These are phyloP conservation scores for Colletes latitarsis DNA, from an alignment of 1,140 invertebrate genomes.

Conservation along the genomic window DNA sequence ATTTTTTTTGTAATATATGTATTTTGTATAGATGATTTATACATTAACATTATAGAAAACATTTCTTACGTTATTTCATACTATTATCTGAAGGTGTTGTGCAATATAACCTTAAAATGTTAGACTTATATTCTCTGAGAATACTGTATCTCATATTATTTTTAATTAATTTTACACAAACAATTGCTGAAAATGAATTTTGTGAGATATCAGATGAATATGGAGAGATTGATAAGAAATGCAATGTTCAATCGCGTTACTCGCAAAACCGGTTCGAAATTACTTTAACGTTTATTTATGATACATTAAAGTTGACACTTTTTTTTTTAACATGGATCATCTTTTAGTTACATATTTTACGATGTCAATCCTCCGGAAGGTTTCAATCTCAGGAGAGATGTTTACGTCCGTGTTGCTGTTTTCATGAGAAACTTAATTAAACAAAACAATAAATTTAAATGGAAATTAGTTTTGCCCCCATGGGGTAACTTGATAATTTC, in stretches of 20 bases:
- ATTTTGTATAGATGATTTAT: neutral
- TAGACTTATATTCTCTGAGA: slow-evolving; percentile 6
- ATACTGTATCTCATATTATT: slow-evolving; percentile 23
- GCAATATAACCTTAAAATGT: slow-evolving; percentile 40
- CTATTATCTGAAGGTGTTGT: neutral
- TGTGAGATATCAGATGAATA: slow-evolving; percentile 44
- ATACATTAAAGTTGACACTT: neutral
- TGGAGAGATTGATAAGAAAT: slow-evolving; percentile 33
- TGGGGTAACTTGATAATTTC: slow-evolving; percentile 84
- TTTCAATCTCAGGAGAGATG: slow-evolving; percentile 97
- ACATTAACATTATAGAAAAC: neutral
- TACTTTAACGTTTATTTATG: neutral
- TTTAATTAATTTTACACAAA: slow-evolving; percentile 21
- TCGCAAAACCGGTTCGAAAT: slow-evolving; percentile 55
- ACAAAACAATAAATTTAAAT: slow-evolving; percentile 79
- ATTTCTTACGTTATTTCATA: slow-evolving; percentile 3
- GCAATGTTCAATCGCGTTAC: slow-evolving; percentile 27
- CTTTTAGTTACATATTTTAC: slow-evolving; percentile 89
- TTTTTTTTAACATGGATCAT: slow-evolving; percentile 21
- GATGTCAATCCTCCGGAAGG: slow-evolving; percentile 97
- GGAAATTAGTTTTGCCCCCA: slow-evolving; percentile 91
- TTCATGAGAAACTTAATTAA: slow-evolving; percentile 86
- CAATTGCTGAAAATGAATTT: slow-evolving; percentile 25
- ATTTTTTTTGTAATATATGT: neutral
- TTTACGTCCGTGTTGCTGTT: slow-evolving; percentile 95